These are phyloP conservation scores for Apaloderma vittatum DNA, from an alignment of 2,113 vertebrate genomes.

Conservation along the genomic window DNA sequence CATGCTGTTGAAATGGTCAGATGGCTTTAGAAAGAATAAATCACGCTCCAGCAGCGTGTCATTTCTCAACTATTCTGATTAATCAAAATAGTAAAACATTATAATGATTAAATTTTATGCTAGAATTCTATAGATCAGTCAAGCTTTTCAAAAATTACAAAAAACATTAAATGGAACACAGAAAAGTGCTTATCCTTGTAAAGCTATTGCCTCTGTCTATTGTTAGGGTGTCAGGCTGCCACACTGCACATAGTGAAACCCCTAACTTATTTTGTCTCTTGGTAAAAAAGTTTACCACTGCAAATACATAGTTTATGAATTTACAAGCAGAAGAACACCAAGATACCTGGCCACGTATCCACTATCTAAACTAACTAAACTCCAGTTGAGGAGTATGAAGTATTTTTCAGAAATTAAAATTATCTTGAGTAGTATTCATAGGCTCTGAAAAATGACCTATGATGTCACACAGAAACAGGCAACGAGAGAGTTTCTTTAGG, in stretches of 20 bases:
- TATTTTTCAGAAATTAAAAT: background rate
- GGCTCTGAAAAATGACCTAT: background rate
- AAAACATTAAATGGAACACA: background rate
- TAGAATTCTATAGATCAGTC: background rate
- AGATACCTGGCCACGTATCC: background rate
- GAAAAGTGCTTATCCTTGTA: background rate
- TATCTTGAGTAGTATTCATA: background rate
- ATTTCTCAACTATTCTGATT: background rate
- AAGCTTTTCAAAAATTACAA: background rate
- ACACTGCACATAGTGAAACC: background rate
- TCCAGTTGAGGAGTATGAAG: background rate
- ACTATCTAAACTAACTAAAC: background rate
- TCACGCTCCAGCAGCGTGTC: background rate
- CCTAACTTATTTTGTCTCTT: background rate
- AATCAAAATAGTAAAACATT: background rate
- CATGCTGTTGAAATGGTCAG: background rate
- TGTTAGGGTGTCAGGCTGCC: background rate
- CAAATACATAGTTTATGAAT: background rate
- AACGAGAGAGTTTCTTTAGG: background rate
- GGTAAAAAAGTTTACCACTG: background rate
- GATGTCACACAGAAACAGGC: background rate
- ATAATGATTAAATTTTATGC: background rate
- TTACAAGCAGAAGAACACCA: background rate
- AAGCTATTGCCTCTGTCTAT: background rate
- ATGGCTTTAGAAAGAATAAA: background rate